Percentiles rank a stretch among this genome's conserved stretches.
phyloP scores from a whole-genome alignment of 1,140 invertebrate genomes.

The Apis laboriosa region DNA sequence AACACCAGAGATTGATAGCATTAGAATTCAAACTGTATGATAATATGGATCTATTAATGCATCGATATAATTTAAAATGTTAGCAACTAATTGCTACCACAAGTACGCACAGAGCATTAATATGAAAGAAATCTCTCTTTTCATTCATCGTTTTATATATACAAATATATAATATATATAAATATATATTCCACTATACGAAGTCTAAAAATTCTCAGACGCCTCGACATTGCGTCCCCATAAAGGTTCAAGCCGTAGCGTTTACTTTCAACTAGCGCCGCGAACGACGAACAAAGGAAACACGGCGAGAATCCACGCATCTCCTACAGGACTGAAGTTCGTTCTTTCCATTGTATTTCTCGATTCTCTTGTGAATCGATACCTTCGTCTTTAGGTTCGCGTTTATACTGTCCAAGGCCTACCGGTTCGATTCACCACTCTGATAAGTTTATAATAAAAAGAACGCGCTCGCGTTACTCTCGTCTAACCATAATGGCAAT shows the following conservation, averaged over 20 bases:
- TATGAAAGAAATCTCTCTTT: neutral
- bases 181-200: neutral
- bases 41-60: neutral
- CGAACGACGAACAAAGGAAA: neutral
- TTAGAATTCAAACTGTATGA: neutral
- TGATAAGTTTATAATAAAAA: constrained; percentile 5
- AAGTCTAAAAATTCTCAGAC: neutral
- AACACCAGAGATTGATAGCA: neutral
- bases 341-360: constrained; percentile 40
- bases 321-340: constrained; percentile 47
- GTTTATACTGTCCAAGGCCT: constrained; percentile 66
- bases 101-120: constrained; percentile 28
- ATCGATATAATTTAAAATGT: neutral
- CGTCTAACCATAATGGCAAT: neutral
- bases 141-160: constrained; percentile 38
- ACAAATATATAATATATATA: neutral
- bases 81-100: neutral
- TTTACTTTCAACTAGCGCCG: constrained; percentile 12
- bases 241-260: constrained; percentile 38
- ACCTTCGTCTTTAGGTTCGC: constrained; percentile 56
- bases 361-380: constrained; percentile 50
- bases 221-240: constrained; percentile 17
- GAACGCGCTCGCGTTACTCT: constrained; percentile 1
- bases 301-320: constrained; percentile 50
- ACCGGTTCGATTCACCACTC: constrained; percentile 54